Evolutionary conservation across 2,888 invertebrate species (phyloP).

Genomic region (Venusia cambrica): DNA sequence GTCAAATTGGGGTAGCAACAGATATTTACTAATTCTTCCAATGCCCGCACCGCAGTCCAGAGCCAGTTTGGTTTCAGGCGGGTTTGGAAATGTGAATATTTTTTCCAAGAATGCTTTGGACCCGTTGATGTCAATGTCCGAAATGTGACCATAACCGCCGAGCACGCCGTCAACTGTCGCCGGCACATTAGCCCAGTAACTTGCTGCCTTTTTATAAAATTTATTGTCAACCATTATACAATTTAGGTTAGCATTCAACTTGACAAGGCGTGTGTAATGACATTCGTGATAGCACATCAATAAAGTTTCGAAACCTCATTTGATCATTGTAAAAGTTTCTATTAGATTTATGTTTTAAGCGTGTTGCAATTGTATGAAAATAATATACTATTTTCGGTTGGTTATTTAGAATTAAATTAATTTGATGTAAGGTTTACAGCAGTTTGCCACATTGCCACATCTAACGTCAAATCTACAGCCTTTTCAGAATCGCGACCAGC

Average conservation of each 20-base stretch:
- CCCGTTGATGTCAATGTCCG: constrained; percentile 91
- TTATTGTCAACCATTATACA: constrained; percentile 42
- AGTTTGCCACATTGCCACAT: too few relatives aligned
- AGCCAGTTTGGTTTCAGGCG: constrained; percentile 83
- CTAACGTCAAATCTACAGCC: too few relatives aligned
- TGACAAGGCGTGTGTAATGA: constrained; percentile 13
- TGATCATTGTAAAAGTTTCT: not conserved
- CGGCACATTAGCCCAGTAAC: constrained; percentile 93
- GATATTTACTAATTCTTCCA: constrained; percentile 93
- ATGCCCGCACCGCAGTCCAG: constrained; percentile 99
- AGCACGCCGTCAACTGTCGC: constrained; percentile 96
- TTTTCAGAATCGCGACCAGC: too few relatives aligned
- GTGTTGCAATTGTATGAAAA: too few relatives aligned
- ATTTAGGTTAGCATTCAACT: constrained; percentile 19
- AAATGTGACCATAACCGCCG: constrained; percentile 94
- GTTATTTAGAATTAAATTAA: too few relatives aligned
- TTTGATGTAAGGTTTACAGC: too few relatives aligned
- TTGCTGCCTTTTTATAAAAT: constrained; percentile 87
- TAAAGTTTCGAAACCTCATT: constrained; percentile 15
- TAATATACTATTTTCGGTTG: too few relatives aligned
- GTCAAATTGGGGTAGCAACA: constrained; percentile 90
- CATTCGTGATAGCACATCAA: constrained; percentile 1
- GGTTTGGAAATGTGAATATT: constrained; percentile 56
- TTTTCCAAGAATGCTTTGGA: constrained; percentile 89
- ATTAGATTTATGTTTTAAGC: not conserved